Percentiles rank a stretch among this genome's conserved stretches.
phyloP scores from a whole-genome alignment of 2,797 vertebrate genomes.

The Enteromius fasciolatus region DNA sequence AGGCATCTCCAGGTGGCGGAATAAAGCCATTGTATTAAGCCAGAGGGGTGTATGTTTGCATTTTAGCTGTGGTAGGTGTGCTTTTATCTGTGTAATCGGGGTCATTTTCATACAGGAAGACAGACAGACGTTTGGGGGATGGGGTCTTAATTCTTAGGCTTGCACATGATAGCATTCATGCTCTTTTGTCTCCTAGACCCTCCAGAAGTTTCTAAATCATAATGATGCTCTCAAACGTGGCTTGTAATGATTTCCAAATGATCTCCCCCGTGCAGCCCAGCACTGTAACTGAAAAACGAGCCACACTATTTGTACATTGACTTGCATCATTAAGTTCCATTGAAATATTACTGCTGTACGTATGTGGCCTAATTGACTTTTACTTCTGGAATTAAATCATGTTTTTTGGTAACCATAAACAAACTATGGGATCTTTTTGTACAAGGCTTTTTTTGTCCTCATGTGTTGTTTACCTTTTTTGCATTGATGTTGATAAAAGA shows the following conservation, averaged over 20 bases:
- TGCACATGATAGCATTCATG: conserved; percentile 42
- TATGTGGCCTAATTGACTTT: not conserved
- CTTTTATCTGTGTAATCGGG: conserved; percentile 26
- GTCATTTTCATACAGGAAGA: conserved; percentile 55
- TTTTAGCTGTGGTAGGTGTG: conserved; percentile 6
- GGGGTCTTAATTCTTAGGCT: conserved; percentile 7
- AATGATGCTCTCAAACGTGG: conserved; percentile 30
- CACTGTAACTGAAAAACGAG: not conserved
- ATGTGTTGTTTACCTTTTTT: not conserved
- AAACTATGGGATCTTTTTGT: not conserved
- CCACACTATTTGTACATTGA: conserved; percentile 6
- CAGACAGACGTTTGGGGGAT: conserved; percentile 14
- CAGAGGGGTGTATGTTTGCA: not conserved
- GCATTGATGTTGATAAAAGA: not conserved
- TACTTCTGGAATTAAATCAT: not conserved
- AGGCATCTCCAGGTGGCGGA: not conserved
- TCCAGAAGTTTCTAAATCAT: conserved; percentile 60
- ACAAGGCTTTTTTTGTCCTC: not conserved
- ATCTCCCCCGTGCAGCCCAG: conserved; percentile 9
- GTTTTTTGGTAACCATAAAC: not conserved
- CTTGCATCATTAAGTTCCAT: not conserved
- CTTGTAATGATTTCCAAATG: conserved; percentile 58
- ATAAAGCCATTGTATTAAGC: not conserved
- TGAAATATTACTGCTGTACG: not conserved
- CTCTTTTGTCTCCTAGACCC: conserved; percentile 42